Conservation (phyloP, 1,140 invertebrate genomes). For the Heliothis subflexa region DNA sequence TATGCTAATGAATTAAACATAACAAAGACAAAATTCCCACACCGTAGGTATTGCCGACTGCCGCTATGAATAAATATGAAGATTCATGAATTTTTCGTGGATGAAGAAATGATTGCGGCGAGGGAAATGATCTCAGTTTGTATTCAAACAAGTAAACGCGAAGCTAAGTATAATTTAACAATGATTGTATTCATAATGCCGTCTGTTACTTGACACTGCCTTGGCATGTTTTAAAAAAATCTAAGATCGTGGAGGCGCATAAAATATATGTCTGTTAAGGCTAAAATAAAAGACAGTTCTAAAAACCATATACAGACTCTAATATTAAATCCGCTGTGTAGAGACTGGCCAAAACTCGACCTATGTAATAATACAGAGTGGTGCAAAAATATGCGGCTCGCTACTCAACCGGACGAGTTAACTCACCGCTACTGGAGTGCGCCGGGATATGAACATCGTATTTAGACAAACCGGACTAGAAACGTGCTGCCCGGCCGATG, state of each 20-base stretch:
- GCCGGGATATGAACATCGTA: constrained; percentile 20
- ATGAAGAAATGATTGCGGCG: constrained; percentile 27
- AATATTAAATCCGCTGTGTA: constrained; percentile 5
- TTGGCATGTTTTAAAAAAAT: not conserved
- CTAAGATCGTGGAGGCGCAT: too few relatives aligned
- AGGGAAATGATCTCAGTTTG: constrained; percentile 20
- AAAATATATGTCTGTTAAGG: too few relatives aligned
- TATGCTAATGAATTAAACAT: constrained; percentile 43
- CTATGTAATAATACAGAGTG: constrained; percentile 22
- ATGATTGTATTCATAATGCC: not conserved
- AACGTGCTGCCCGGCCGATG: not conserved
- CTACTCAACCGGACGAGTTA: constrained; percentile 6
- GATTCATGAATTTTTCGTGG: constrained; percentile 52
- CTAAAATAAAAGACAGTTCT: not conserved
- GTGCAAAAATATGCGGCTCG: constrained; percentile 34
- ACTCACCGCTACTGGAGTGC: not conserved
- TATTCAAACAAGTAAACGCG: constrained; percentile 10
- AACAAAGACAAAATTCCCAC: constrained; percentile 52
- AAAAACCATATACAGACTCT: constrained; percentile 8
- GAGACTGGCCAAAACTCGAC: not conserved
- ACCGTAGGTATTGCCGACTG: constrained; percentile 47
- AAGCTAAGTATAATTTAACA: constrained; percentile 7
- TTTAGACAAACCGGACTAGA: not conserved
- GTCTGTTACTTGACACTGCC: not conserved
- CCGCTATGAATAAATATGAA: constrained; percentile 57